Evolutionary conservation across 2,113 vertebrate species (phyloP), one percentile per base, ranked within the genome.

Genomic region (Vulpes ferrilata): DNA sequence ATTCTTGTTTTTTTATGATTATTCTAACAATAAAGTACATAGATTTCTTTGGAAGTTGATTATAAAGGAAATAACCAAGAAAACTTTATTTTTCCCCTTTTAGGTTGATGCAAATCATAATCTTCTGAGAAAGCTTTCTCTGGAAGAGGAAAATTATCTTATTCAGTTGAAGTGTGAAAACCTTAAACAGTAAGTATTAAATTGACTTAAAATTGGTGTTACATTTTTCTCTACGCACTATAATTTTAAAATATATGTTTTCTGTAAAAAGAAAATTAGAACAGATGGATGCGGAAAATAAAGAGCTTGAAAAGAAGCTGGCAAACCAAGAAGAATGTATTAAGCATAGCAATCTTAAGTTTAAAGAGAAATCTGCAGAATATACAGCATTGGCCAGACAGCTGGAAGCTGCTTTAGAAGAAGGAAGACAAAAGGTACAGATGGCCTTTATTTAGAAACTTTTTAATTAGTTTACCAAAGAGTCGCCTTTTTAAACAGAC

Each of bases 381-480:
- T 98, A 97, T 48, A 98, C 98, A 96, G 97, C 98, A 43, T 98
- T 99, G 95, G 96, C 94, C 91, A 98, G 98, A 93, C 99, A 99
- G 98, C 98, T 99, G 88, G 99, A 99, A 97, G 98, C 96, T 7
- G 99, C 99, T 76, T 76, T 99, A 92, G 98, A 99, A 38, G 99
- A 99, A 84, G 99, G 99, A 65, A 99, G 92, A 94, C 98, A 98
- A 94, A 99, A 99, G 99, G 99, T 99, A 98, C 64, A 76, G 62
- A 91, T 79, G 48, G 60, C 90, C 88, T 96, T 88, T 94, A 73
- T 95, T 97, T 95, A 97, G 96, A 88, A 93, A 73, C 96, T 13
- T 95, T 96, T 94, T 67, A 93, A 97, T 91, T 73, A 95, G 92
- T 90, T 96, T 92, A 74, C 87, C 87, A 48, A 88, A 74, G 80